phyloP scores from a whole-genome alignment of 2,888 invertebrate species.

The Acrobeloides nanus region DNA sequence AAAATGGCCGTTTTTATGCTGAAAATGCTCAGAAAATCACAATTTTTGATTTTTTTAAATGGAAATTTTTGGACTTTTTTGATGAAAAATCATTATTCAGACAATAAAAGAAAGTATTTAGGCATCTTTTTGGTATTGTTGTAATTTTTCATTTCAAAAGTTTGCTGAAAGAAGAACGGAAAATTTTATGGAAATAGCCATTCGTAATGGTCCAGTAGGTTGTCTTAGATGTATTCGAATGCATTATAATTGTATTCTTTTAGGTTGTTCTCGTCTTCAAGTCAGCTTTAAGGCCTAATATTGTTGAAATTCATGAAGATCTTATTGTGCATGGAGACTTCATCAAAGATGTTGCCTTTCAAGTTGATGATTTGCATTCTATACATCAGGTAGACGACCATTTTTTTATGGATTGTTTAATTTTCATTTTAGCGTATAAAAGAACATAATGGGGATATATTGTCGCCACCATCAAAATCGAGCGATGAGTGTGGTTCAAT shows the following conservation, averaged over 20 bases:
- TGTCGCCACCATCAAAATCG: slow-evolving; percentile 69
- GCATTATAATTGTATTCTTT: slow-evolving; percentile 31
- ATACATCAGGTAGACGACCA: slow-evolving; percentile 63
- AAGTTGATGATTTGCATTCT: slow-evolving; percentile 79
- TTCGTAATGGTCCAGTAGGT: slow-evolving; percentile 38
- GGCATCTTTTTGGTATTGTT: slow-evolving; percentile 48
- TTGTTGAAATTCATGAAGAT: slow-evolving; percentile 66
- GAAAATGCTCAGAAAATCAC: too few species aligned
- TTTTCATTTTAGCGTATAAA: slow-evolving; percentile 9
- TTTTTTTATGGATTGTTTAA: background rate
- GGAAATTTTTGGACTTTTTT: too few species aligned
- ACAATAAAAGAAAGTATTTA: slow-evolving; percentile 17
- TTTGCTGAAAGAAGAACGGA: slow-evolving; percentile 31
- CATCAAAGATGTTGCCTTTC: slow-evolving; percentile 86
- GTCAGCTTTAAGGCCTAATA: slow-evolving; percentile 74
- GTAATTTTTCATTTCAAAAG: slow-evolving; percentile 41
- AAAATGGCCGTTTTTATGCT: background rate
- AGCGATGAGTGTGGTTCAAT: slow-evolving; percentile 73
- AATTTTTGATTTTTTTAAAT: too few species aligned
- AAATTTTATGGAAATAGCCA: slow-evolving; percentile 26
- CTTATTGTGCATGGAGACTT: slow-evolving; percentile 85
- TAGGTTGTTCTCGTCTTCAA: slow-evolving; percentile 84
- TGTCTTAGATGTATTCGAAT: background rate
- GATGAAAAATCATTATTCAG: too few species aligned
- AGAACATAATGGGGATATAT: slow-evolving; percentile 6